Evolutionary conservation across 2,797 vertebrate genomes (phyloP), one percentile per base, ranked within the genome.

Genomic region (Crossoptilon crossoptilon): DNA sequence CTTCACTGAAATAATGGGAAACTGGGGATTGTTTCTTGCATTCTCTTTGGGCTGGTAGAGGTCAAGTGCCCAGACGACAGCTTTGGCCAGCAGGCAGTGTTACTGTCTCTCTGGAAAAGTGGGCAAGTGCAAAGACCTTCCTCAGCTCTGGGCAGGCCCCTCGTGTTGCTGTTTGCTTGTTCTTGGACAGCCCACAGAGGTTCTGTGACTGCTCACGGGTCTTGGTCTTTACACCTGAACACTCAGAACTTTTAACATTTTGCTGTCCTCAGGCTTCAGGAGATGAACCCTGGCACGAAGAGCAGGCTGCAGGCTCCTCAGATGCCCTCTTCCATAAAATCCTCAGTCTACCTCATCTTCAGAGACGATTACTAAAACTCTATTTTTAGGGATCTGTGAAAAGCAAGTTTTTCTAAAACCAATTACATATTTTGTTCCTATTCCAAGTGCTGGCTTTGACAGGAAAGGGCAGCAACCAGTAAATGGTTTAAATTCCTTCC

Each of bases 401-500:
- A 84, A 78, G 56, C 31, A 46, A 69, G 58, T 64, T 91, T 82
- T 92, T 91, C 79, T 88, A 71, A 93, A 88, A 74, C n/a, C 14
- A 10, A 10, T 88, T 82, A 29, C 70, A 27, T 84, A 55, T 92
- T 84, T 86, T 90, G 73, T 74, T 92, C 81, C 67, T 81, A 5
- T 87, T 96, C 83, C 74, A 79, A 93, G 53, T 6, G 18, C 80
- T 82, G 83, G 12, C 80, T 93, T 67, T 78, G 76, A 60, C n/a
- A 92, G 71, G 44, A 68, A 96, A 95, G 89, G 87, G 69, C 83
- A 95, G 55, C 53, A 58, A 84, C 26, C 83, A 92, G 74, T 90
- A 93, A 88, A 87, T 74, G 37, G 59, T 76, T 63, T 90, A 27
- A 74, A 91, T 91, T 93, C 41, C 60, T 92, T 93, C 80, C 87